Evolutionary conservation across 92 coral and sea anemone genomes (phyloP).

Genomic region (Epizoanthus scotinus): DNA sequence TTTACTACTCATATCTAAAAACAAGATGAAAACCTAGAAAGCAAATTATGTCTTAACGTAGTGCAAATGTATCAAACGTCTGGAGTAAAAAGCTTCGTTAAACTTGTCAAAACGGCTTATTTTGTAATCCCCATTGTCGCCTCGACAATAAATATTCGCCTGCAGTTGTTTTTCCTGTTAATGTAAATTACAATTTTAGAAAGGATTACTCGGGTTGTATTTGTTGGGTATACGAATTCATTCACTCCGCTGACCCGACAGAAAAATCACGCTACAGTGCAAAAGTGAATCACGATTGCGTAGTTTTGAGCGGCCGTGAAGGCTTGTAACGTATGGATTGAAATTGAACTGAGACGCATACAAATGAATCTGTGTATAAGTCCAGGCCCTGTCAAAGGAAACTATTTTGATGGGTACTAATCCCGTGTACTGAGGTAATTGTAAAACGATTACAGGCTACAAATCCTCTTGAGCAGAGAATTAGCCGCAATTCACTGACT

Average conservation of each 20-base stretch:
- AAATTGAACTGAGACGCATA: background rate
- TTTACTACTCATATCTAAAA: background rate
- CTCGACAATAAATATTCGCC: conserved; percentile 3
- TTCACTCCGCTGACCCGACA: background rate
- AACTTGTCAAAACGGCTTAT: background rate
- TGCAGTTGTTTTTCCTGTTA: conserved; percentile 23
- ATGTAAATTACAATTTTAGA: conserved; percentile 32
- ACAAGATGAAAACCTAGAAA: background rate
- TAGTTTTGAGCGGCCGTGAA: background rate
- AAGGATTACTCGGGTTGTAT: background rate
- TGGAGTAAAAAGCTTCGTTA: background rate
- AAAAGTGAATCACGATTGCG: background rate
- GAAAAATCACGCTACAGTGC: too few species aligned
- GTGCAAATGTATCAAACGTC: background rate
- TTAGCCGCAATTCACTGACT: background rate
- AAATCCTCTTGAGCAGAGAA: background rate
- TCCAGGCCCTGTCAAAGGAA: background rate
- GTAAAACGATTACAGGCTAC: background rate
- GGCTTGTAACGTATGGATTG: background rate
- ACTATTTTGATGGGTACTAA: conserved; percentile 6
- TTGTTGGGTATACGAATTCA: background rate
- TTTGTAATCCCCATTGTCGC: background rate
- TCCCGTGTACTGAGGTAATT: conserved; percentile 9
- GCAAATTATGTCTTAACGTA: background rate
- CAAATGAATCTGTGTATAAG: background rate